Conservation (phyloP, 2,888 invertebrate genomes). For the Ochropleura plecta region DNA sequence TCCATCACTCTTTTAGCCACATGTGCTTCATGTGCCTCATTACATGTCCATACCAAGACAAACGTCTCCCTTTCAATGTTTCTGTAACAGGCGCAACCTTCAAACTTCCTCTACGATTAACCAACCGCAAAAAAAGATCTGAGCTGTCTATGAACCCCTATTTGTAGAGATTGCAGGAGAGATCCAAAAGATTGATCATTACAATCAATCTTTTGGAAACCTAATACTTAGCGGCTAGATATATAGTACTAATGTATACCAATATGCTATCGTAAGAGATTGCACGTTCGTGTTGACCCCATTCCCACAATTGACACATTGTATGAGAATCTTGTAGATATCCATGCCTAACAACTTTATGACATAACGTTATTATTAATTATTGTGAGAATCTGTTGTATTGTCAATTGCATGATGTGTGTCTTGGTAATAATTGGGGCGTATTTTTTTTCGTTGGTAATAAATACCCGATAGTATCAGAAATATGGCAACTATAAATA, state of each 20-base stretch:
- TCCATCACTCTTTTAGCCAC: too few relatives aligned
- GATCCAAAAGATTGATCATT: too few relatives aligned
- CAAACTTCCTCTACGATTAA: too few relatives aligned
- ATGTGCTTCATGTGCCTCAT: too few relatives aligned
- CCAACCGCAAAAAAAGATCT: too few relatives aligned
- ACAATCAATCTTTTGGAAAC: not conserved
- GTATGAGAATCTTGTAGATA: constrained; percentile 43
- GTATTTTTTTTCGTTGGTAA: constrained; percentile 7
- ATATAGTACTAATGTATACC: constrained; percentile 5
- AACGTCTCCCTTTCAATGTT: too few relatives aligned
- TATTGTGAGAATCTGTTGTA: constrained; percentile 43
- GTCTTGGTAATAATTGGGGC: constrained; percentile 10
- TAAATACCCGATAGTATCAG: constrained; percentile 6
- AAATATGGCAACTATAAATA: not conserved
- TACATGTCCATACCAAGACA: too few relatives aligned
- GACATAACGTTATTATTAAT: constrained; percentile 47
- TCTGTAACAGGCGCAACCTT: too few relatives aligned
- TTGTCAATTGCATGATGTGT: constrained; percentile 6
- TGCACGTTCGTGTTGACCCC: constrained; percentile 26
- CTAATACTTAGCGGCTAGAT: constrained; percentile 7
- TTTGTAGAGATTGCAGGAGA: too few relatives aligned
- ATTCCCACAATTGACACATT: constrained; percentile 47
- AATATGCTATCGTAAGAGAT: constrained; percentile 19
- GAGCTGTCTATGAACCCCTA: too few relatives aligned
- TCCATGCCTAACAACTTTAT: constrained; percentile 27